phyloP scores from a whole-genome alignment of 1,140 invertebrate species.

The Pseudomyrmex flavicornis region DNA sequence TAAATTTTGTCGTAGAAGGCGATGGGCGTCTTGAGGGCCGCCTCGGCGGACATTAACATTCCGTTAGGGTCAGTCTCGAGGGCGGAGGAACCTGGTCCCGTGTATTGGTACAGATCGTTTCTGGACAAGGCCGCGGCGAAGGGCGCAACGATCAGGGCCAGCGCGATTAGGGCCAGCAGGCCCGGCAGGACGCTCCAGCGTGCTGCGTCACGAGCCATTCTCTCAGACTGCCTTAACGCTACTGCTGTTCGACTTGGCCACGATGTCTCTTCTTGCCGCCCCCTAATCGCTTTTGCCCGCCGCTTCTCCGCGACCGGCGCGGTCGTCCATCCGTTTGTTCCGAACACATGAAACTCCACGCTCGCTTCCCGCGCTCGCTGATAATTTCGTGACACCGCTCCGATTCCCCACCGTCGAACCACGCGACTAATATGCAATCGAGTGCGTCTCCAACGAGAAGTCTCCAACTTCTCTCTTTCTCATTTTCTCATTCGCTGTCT shows the following conservation, averaged over 20 bases:
- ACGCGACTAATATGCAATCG: conserved; percentile 44
- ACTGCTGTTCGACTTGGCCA: conserved; percentile 74
- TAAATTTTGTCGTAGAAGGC: conserved; percentile 90
- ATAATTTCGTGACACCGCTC: conserved; percentile 77
- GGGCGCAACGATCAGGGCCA: conserved; percentile 63
- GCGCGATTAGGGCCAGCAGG: conserved; percentile 58
- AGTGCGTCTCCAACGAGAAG: conserved; percentile 37
- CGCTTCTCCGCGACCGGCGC: conserved; percentile 44
- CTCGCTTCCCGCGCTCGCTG: conserved; percentile 54
- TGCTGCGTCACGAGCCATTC: conserved; percentile 78
- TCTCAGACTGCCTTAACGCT: conserved; percentile 79
- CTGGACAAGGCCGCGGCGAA: conserved; percentile 67
- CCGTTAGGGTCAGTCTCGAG: conserved; percentile 79
- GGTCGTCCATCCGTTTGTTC: conserved; percentile 47
- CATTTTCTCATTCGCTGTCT: conserved; percentile 2
- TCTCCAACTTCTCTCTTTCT: not conserved
- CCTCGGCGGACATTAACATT: conserved; percentile 79
- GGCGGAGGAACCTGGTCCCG: conserved; percentile 56
- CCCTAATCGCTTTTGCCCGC: conserved; percentile 75
- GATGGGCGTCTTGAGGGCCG: conserved; percentile 87
- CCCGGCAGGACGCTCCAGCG: conserved; percentile 66
- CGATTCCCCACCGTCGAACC: conserved; percentile 23
- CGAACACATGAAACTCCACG: conserved; percentile 57
- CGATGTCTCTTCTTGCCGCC: conserved; percentile 66
- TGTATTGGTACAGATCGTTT: conserved; percentile 79